Evolutionary conservation across 30 jellyfish, hydroid and myxozoan genomes (phyloP).

Genomic region (Turritopsis dohrnii): DNA sequence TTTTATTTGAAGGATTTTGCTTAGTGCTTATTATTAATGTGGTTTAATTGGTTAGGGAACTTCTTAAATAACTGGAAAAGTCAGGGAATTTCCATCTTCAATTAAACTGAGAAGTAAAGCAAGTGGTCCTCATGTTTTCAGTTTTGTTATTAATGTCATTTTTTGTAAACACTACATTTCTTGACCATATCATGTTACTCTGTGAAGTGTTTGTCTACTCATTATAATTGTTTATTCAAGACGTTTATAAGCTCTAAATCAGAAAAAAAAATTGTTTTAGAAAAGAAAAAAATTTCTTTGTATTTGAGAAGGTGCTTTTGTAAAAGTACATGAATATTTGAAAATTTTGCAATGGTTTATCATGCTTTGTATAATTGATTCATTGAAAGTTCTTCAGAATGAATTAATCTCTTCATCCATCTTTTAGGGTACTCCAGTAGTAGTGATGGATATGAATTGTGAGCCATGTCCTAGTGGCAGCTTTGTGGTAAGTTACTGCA

Average conservation of each 20-base stretch:
- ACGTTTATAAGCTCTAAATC: background rate
- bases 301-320: background rate
- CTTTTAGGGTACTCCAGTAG: background rate
- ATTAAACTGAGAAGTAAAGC: too few species aligned
- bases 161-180: background rate
- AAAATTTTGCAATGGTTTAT: background rate
- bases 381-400: too few species aligned
- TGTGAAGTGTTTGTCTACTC: background rate
- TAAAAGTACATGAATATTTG: background rate
- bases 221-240: background rate
- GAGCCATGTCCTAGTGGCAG: background rate
- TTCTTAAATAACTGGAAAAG: too few species aligned
- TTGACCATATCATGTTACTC: background rate
- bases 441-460: background rate
- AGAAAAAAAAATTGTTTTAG: background rate
- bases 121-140: too few species aligned
- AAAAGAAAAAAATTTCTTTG: too few species aligned
- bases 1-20: too few species aligned
- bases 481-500: background rate
- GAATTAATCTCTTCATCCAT: background rate
- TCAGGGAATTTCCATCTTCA: background rate
- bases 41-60: too few species aligned
- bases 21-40: too few species aligned
- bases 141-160: too few species aligned
- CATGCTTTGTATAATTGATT: background rate